Percentiles rank a stretch among this genome's conserved stretches.
These are phyloP conservation scores for Tetramorium simillimum DNA, from an alignment of 1,140 invertebrate species.

Conservation along the genomic window DNA sequence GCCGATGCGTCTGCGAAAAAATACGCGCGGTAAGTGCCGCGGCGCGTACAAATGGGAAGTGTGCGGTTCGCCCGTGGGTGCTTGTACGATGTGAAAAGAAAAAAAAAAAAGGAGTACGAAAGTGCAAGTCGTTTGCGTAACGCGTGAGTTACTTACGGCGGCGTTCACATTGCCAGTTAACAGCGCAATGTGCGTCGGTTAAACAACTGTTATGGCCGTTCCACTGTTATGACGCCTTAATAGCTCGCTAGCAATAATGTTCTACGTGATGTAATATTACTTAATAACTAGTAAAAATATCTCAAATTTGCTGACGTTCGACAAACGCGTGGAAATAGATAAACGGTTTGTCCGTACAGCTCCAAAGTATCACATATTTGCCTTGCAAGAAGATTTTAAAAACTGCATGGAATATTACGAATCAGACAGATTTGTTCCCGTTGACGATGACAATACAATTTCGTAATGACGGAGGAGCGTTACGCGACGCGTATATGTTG, in stretches of 20 bases:
- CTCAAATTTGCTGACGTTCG: background rate
- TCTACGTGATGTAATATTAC: background rate
- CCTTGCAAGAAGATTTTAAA: no score
- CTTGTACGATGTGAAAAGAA: conserved; percentile 74
- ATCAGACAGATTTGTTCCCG: background rate
- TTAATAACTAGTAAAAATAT: background rate
- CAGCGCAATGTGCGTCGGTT: conserved; percentile 10
- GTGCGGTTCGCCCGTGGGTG: conserved; percentile 70
- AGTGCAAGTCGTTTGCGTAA: conserved; percentile 81
- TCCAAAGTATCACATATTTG: background rate
- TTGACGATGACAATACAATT: conserved; percentile 27
- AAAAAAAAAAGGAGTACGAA: conserved; percentile 75
- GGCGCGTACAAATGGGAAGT: conserved; percentile 69
- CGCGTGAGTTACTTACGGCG: conserved; percentile 69
- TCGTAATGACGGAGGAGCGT: background rate
- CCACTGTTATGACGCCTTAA: background rate
- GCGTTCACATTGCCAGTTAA: conserved; percentile 63
- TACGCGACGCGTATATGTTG: background rate
- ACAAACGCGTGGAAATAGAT: background rate
- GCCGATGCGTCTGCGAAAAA: conserved; percentile 63
- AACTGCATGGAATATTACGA: background rate
- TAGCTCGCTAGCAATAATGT: background rate
- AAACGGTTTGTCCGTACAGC: background rate
- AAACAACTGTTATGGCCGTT: background rate
- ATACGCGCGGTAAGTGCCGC: conserved; percentile 57